A percentile compares a stretch with the other conserved stretches of the same genome.
Evolutionary conservation across 2,113 vertebrate genomes (phyloP).

Genomic region (Scomber colias): DNA sequence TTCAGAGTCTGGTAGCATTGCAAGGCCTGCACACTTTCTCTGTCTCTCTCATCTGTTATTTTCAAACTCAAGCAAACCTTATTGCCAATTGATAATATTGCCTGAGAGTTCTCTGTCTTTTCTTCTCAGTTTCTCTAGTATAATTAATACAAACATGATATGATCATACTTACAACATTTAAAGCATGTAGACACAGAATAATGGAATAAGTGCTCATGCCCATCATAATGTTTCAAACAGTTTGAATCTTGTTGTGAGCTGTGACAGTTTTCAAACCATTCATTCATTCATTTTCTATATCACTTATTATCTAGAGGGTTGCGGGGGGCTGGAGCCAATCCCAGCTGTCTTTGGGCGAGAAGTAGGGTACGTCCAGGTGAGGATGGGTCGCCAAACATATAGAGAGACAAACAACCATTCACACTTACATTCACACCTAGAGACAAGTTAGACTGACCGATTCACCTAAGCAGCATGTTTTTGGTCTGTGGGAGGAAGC

Average conservation of each 20-base stretch:
- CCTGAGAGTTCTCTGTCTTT: not conserved
- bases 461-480: too few species aligned
- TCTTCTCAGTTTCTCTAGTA: too few species aligned
- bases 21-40: not conserved
- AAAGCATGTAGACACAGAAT: not conserved
- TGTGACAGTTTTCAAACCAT: not conserved
- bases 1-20: conserved; percentile 4
- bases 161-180: not conserved
- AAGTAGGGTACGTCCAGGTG: too few species aligned
- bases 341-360: too few species aligned
- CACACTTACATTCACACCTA: too few species aligned
- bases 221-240: not conserved
- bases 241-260: not conserved
- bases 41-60: not conserved
- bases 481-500: too few species aligned
- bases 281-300: too few species aligned
- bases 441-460: too few species aligned
- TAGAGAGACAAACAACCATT: too few species aligned
- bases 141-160: not conserved
- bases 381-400: too few species aligned
- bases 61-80: not conserved
- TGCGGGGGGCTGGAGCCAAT: too few species aligned
- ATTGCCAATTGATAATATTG: not conserved
- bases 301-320: too few species aligned
- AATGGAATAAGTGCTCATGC: not conserved